Evolutionary conservation across 1,140 invertebrate species (phyloP).

Genomic region (Macrostomum lignano): DNA sequence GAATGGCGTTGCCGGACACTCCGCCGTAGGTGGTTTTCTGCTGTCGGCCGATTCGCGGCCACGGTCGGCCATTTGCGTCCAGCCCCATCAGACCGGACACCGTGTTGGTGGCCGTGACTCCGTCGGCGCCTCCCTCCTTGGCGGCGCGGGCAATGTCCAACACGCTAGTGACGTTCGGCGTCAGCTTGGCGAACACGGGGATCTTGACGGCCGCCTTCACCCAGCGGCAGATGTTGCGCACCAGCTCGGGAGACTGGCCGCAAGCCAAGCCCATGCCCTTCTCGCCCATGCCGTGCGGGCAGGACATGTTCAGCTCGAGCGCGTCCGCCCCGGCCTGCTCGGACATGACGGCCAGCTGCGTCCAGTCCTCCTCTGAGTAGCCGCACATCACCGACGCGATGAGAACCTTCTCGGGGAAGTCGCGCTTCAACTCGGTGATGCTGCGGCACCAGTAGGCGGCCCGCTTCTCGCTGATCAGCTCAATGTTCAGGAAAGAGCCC

Average conservation of each 20-base stretch:
- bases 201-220: conserved; percentile 53
- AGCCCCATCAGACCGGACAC: conserved; percentile 68
- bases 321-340: conserved; percentile 62
- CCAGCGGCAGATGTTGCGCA: conserved; percentile 64
- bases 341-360: conserved; percentile 41
- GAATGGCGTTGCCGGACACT: conserved; percentile 70
- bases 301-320: conserved; percentile 75
- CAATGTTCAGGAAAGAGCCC: conserved; percentile 78
- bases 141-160: conserved; percentile 59
- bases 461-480: conserved; percentile 85
- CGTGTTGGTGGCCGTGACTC: conserved; percentile 86
- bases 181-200: conserved; percentile 89
- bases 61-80: conserved; percentile 44
- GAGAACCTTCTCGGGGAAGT: conserved; percentile 56
- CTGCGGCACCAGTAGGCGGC: conserved; percentile 65
- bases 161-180: conserved; percentile 85
- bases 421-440: conserved; percentile 56
- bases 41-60: conserved; percentile 55
- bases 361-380: conserved; percentile 64
- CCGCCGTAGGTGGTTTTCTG: conserved; percentile 76
- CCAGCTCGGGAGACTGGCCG: conserved; percentile 56
- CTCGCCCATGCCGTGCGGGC: conserved; percentile 83
- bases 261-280: conserved; percentile 79
- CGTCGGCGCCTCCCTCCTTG: conserved; percentile 58
- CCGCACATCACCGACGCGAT: conserved; percentile 90